Percentiles rank a stretch among this genome's conserved stretches.
phyloP scores from a whole-genome alignment of 2,113 vertebrate genomes.

The Halcyon senegalensis region DNA sequence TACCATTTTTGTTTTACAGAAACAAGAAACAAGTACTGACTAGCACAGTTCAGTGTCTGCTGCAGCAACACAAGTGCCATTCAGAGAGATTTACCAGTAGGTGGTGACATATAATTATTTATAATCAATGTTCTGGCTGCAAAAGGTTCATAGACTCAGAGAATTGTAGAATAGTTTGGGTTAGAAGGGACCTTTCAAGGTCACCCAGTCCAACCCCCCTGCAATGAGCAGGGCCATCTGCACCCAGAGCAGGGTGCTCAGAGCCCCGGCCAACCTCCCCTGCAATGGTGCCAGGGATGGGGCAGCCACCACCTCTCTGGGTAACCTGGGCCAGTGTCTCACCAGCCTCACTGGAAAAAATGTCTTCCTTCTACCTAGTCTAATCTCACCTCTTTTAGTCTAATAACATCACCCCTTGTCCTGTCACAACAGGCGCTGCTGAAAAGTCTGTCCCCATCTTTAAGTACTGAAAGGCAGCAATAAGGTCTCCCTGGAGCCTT shows the following conservation, averaged over 20 bases:
- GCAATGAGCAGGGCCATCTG: background rate
- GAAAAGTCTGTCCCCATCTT: background rate
- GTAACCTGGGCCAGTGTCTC: background rate
- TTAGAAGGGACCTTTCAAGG: background rate
- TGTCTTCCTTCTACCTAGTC: background rate
- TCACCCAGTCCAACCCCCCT: background rate
- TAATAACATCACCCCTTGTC: background rate
- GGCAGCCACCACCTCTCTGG: background rate
- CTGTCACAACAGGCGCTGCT: background rate
- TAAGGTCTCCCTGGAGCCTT: background rate
- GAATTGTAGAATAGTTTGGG: background rate
- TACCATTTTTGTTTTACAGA: background rate
- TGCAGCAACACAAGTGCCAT: background rate
- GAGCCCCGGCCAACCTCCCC: background rate
- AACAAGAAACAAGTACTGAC: background rate
- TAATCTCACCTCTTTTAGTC: background rate
- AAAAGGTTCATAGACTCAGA: background rate
- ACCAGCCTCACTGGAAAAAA: background rate
- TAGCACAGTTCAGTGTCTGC: background rate
- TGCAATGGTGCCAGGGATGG: background rate
- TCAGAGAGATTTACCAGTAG: conserved; percentile 22
- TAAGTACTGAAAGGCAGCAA: background rate
- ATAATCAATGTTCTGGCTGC: background rate
- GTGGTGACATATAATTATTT: conserved; percentile 35
- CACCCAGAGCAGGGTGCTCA: background rate